Conservation (phyloP, 2,888 invertebrate genomes). For the Seladonia tumulorum region DNA sequence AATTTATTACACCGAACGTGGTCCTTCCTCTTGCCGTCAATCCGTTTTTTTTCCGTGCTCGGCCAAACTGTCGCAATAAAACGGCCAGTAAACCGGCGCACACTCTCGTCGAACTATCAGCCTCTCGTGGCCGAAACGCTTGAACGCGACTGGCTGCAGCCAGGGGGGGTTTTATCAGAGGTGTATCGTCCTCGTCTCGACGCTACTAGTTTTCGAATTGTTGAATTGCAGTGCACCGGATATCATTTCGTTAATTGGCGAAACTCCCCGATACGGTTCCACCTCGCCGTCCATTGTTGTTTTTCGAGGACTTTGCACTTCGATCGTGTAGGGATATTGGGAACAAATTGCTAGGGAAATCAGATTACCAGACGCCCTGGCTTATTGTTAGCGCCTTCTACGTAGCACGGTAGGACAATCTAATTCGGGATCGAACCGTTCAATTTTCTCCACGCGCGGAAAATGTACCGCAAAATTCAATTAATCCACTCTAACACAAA, state of each 20-base stretch:
- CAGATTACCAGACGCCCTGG: not conserved
- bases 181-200: not conserved
- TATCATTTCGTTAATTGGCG: conserved; percentile 43
- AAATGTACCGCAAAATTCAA: no score
- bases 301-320: conserved; percentile 13
- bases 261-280: not conserved
- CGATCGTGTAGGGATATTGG: not conserved
- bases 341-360: not conserved
- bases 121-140: conserved; percentile 36
- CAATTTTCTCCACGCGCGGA: no score
- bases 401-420: not conserved
- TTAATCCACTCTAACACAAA: no score
- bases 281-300: not conserved
- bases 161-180: conserved; percentile 2
- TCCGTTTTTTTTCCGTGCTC: conserved; percentile 16
- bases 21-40: conserved; percentile 47
- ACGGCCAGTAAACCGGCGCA: conserved; percentile 50
- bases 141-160: not conserved
- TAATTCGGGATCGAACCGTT: no score
- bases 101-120: conserved; percentile 36
- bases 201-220: conserved; percentile 32
- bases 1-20: conserved; percentile 57
- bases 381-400: not conserved
- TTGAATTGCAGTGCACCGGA: conserved; percentile 9
- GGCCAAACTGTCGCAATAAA: conserved; percentile 65